A percentile compares a stretch with the other conserved stretches of the same genome.
phyloP scores from a whole-genome alignment of 2,113 vertebrate species.

The Etheostoma cragini region DNA sequence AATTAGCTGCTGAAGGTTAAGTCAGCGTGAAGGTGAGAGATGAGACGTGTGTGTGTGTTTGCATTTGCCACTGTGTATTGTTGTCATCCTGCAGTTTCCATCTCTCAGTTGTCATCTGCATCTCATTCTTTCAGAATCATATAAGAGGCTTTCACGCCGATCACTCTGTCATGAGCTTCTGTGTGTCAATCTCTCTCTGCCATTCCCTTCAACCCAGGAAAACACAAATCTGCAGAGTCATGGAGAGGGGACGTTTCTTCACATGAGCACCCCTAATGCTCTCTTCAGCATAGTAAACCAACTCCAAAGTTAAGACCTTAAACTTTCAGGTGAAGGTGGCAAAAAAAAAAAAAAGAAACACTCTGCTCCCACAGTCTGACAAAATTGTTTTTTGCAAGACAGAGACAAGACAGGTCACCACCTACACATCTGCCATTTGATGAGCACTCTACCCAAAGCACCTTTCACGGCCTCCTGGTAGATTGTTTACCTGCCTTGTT shows the following conservation, averaged over 20 bases:
- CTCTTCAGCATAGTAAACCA: not conserved
- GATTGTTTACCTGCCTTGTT: constrained; percentile 18
- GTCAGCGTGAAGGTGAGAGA: constrained; percentile 70
- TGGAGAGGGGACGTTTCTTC: constrained; percentile 5
- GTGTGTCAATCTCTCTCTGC: constrained; percentile 31
- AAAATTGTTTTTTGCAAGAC: constrained; percentile 19
- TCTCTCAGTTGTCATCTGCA: constrained; percentile 52
- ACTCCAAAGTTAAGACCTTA: constrained; percentile 16
- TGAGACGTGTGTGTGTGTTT: constrained; percentile 33
- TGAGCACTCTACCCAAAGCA: constrained; percentile 3
- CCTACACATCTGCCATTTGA: constrained; percentile 11
- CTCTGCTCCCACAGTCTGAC: not conserved
- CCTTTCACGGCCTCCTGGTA: not conserved
- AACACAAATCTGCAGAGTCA: constrained; percentile 31
- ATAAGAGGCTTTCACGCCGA: constrained; percentile 62
- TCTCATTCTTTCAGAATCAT: constrained; percentile 62
- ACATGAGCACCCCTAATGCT: not conserved
- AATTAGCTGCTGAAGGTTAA: constrained; percentile 60
- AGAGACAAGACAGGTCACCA: constrained; percentile 15
- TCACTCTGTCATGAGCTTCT: constrained; percentile 28
- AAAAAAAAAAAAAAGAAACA: not conserved
- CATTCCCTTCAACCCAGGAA: constrained; percentile 29
- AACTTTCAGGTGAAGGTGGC: not conserved
- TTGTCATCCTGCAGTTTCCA: constrained; percentile 37
- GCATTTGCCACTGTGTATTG: constrained; percentile 26